phyloP scores from a whole-genome alignment of 2,797 vertebrate genomes.

The Merluccius polli region DNA sequence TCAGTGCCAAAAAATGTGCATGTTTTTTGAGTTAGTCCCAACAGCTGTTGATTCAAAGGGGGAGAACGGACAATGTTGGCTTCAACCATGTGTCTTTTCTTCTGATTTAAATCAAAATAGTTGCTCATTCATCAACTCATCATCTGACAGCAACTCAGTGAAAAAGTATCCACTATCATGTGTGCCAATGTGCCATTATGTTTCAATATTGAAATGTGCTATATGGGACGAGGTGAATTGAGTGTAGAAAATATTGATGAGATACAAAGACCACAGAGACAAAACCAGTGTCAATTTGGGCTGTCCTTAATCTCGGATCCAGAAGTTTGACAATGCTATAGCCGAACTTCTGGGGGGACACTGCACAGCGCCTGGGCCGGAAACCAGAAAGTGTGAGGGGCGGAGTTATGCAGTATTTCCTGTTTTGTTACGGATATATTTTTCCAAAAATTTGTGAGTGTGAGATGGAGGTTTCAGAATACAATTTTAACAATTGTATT shows the following conservation, averaged over 20 bases:
- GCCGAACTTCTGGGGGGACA: no score
- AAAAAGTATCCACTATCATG: neutral
- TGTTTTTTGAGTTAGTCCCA: constrained; percentile 61
- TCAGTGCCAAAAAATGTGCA: constrained; percentile 16
- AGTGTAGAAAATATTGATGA: neutral
- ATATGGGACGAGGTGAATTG: neutral
- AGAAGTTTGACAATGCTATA: no score
- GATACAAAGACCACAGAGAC: neutral
- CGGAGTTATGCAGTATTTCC: no score
- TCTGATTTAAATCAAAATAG: constrained; percentile 66
- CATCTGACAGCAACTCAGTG: constrained; percentile 57
- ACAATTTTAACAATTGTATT: no score
- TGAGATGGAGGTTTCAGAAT: no score
- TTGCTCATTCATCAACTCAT: constrained; percentile 68
- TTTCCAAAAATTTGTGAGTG: no score
- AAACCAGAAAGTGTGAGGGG: no score
- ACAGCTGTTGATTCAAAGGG: constrained; percentile 76
- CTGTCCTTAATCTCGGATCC: no score
- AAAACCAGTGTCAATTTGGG: neutral
- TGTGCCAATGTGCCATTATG: neutral
- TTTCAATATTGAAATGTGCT: neutral
- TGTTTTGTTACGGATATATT: no score
- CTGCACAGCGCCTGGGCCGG: no score
- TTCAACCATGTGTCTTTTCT: constrained; percentile 61
- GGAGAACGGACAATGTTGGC: constrained; percentile 65